Conservation (phyloP, 2,113 vertebrate genomes). For the Pteropus alecto region DNA sequence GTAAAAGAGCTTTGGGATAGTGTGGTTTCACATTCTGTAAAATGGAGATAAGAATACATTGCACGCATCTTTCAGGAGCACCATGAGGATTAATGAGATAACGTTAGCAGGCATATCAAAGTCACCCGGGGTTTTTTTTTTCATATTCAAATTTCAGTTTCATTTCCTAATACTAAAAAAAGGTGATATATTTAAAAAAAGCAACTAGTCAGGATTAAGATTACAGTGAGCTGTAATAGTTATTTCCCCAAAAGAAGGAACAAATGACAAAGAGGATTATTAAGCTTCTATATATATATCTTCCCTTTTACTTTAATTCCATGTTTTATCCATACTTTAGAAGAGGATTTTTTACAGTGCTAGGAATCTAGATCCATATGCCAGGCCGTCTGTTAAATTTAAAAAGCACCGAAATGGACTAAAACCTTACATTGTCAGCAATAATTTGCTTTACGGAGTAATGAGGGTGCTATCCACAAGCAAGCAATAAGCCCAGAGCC, state of each 20-base stretch:
- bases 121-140: neutral
- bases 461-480: neutral
- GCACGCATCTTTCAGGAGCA: neutral
- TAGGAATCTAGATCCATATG: constrained; percentile 7
- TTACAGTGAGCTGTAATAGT: neutral
- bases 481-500: neutral
- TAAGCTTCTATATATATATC: constrained; percentile 45
- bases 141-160: constrained; percentile 10
- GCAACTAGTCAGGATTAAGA: constrained; percentile 25
- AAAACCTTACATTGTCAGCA: neutral
- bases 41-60: constrained; percentile 52
- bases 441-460: constrained; percentile 34
- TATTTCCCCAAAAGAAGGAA: constrained; percentile 15
- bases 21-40: constrained; percentile 29
- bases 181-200: neutral
- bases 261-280: constrained; percentile 55
- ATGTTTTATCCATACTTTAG: constrained; percentile 25
- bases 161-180: constrained; percentile 35
- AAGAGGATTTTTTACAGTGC: neutral
- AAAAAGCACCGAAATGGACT: constrained; percentile 32
- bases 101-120: neutral
- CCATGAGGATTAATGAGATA: constrained; percentile 23
- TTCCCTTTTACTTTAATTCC: constrained; percentile 52
- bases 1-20: constrained; percentile 29
- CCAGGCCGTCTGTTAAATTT: constrained; percentile 23